Base-by-base conservation (phyloP, 2,888 invertebrate genomes). In the Pheosia gnoma region DNA sequence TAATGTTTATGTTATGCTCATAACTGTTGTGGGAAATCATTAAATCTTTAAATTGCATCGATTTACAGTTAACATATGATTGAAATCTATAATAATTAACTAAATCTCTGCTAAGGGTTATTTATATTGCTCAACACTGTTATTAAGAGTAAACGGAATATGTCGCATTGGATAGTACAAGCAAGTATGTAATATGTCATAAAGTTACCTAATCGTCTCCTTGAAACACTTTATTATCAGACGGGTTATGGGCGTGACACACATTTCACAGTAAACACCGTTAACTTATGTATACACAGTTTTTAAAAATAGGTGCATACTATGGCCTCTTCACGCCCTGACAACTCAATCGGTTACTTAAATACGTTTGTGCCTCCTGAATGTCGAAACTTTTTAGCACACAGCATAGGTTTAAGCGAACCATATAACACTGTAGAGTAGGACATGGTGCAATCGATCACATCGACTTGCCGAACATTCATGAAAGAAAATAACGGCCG, bases 161-260 rank as follows among this genome's bases (percentile, higher is more conserved):
- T 58, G 70, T 68, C 67, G 67, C 59, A 68, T 59, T 64, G 61
- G 49, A 66, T 66, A 63, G 57, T 72, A 68, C 70, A 71, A 61
- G 70, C 75, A 70, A 79, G 25, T 39, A 39, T 6, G 11, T 78
- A 75, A 75, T 78, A 80, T 75, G 76, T 81, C 82, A 80, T 84
- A 84, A 83, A 82, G 84, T 90, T 89, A 88, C 88, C 86, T 89
- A 89, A 90, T 86, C 78, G 86, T 87, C 87, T 85, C 93, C 93
- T 92, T 93, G 92, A 82, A 89, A 89, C 87, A 89, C 83, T 89
- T 91, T 87, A 86, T 86, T 91, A 93, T 92, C 91, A 86, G 84
- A 71, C 85, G 83, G 86, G 87, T 88, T 89, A 89, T 89, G 88
- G 86, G 87, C 89, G 85, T 84, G 90, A 90, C 91, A 90, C 75